phyloP scores from a whole-genome alignment of 1,140 invertebrate genomes.

The Sesamia nonagrioides region DNA sequence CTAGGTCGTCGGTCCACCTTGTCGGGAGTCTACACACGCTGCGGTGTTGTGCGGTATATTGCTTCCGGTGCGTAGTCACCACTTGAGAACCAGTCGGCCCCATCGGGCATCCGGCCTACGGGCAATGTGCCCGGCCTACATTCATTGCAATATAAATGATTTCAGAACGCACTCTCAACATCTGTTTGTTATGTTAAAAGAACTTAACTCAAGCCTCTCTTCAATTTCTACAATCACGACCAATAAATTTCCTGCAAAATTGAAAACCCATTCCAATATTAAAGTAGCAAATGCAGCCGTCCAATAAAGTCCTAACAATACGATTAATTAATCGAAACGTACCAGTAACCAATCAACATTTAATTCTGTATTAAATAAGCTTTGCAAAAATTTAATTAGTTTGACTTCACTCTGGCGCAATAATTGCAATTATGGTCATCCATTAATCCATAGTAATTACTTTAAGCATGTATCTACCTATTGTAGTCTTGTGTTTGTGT shows the following conservation, averaged over 20 bases:
- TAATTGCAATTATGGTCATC: conserved; percentile 14
- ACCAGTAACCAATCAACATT: not conserved
- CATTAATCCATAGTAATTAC: conserved; percentile 37
- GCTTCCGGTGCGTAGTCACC: no score
- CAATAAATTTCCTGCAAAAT: not conserved
- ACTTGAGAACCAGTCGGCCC: no score
- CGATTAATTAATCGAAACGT: conserved; percentile 25
- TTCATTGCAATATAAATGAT: no score
- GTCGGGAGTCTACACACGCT: no score
- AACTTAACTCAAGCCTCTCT: no score
- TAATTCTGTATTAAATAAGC: conserved; percentile 13
- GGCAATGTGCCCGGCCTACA: no score
- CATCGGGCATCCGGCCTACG: no score
- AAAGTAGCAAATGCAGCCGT: not conserved
- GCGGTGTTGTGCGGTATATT: no score
- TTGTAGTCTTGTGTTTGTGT: not conserved
- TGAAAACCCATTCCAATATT: conserved; percentile 14
- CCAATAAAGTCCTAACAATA: conserved; percentile 28
- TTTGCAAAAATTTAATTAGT: conserved; percentile 16
- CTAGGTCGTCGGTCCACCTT: no score
- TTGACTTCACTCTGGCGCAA: conserved; percentile 13
- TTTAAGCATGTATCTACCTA: not conserved
- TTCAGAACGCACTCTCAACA: no score
- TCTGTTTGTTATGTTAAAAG: no score
- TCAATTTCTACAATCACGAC: no score